Evolutionary conservation across 2,797 vertebrate genomes (phyloP).

Genomic region (Anguilla marmorata): DNA sequence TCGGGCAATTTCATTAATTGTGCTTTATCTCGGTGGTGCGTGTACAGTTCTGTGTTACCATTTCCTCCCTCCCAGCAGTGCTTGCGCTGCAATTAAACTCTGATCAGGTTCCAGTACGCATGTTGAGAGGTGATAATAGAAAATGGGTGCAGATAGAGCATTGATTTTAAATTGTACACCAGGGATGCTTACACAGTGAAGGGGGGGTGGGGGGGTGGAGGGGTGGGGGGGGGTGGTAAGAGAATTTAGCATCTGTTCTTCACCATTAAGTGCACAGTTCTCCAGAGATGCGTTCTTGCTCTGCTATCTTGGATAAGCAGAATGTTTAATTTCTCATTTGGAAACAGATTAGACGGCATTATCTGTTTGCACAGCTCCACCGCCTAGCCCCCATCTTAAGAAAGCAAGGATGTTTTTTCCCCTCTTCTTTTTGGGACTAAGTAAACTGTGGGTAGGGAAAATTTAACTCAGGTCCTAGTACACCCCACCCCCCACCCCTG

Average conservation of each 20-base stretch:
- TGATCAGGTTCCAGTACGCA: not conserved
- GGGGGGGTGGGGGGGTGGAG: not conserved
- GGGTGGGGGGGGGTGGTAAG: not conserved
- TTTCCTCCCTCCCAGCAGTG: not conserved
- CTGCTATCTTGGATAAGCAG: constrained; percentile 12
- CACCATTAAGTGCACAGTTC: not conserved
- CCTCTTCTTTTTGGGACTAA: constrained; percentile 5
- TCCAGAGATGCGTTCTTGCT: not conserved
- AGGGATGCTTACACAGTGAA: not conserved
- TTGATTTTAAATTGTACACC: constrained; percentile 14
- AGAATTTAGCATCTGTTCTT: constrained; percentile 11
- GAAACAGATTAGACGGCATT: constrained; percentile 19
- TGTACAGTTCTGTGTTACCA: not conserved
- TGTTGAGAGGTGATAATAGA: constrained; percentile 19
- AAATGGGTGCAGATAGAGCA: not conserved
- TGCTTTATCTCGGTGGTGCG: not conserved
- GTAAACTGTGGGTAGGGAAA: constrained; percentile 1
- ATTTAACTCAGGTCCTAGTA: constrained; percentile 7
- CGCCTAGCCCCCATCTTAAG: not conserved
- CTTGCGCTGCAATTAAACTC: not conserved
- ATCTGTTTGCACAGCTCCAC: constrained; percentile 26
- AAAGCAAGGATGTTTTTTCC: not conserved
- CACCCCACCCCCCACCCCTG: not conserved
- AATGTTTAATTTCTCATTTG: constrained; percentile 17
- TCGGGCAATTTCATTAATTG: constrained; percentile 15